A percentile compares a stretch with the other conserved stretches of the same genome.
These are phyloP conservation scores for Regulus satrapa DNA, from an alignment of 2,113 vertebrate genomes.

Conservation along the genomic window DNA sequence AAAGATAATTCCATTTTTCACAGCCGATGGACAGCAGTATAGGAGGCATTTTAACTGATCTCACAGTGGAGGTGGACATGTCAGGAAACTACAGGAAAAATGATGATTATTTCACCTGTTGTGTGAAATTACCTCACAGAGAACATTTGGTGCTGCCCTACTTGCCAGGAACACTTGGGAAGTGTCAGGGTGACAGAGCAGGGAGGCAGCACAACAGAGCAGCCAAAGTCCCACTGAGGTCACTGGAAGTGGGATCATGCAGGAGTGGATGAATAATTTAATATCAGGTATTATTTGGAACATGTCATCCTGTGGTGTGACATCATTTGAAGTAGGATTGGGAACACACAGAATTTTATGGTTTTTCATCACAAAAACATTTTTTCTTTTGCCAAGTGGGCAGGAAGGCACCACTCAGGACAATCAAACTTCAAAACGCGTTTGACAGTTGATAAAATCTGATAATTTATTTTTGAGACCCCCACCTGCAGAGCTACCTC, in stretches of 20 bases:
- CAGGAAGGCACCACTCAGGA: not conserved
- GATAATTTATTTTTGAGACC: not conserved
- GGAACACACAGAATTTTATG: not conserved
- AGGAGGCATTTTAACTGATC: not conserved
- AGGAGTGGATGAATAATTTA: not conserved
- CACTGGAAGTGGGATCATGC: not conserved
- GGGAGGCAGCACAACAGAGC: not conserved
- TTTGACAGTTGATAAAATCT: not conserved
- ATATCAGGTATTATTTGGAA: not conserved
- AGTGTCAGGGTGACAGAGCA: not conserved
- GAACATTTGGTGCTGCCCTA: not conserved
- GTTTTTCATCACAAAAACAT: not conserved
- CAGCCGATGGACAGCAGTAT: rapidly evolving
- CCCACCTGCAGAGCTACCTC: not conserved
- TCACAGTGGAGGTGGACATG: not conserved
- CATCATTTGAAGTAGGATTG: not conserved
- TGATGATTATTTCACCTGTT: not conserved
- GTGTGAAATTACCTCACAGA: not conserved
- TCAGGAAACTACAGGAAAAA: not conserved
- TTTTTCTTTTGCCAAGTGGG: rapidly evolving
- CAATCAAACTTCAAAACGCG: too few species aligned
- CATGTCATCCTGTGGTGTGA: rapidly evolving
- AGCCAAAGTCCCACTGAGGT: not conserved
- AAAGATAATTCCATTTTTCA: not conserved
- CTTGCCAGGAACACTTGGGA: not conserved